Evolutionary conservation across 2,797 vertebrate genomes (phyloP).

Genomic region (Sebastes elongatus): DNA sequence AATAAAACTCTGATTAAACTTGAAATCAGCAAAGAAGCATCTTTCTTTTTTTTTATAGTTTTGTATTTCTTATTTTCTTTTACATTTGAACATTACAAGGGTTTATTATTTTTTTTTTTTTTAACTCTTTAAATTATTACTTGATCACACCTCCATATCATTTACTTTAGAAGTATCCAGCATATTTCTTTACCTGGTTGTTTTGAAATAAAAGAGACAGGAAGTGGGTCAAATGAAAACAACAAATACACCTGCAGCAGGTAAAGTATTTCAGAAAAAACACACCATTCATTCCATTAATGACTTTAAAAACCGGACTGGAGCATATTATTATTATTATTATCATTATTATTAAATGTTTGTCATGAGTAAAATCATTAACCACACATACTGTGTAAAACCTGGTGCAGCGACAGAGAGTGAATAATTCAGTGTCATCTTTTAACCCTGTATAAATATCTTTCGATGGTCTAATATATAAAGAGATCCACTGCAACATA

Average conservation of each 20-base stretch:
- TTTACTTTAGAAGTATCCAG: conserved; percentile 91
- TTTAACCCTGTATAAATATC: conserved; percentile 90
- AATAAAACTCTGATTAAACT: conserved; percentile 87
- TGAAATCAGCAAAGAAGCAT: conserved; percentile 88
- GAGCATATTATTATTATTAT: conserved; percentile 51
- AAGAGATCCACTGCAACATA: conserved; percentile 77
- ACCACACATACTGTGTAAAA: conserved; percentile 85
- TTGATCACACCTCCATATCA: conserved; percentile 86
- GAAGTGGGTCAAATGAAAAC: conserved; percentile 63
- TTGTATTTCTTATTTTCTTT: conserved; percentile 81
- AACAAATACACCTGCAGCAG: conserved; percentile 74
- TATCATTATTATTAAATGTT: conserved; percentile 67
- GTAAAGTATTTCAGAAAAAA: conserved; percentile 69
- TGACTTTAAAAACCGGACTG: conserved; percentile 77
- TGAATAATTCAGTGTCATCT: conserved; percentile 91
- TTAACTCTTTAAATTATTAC: conserved; percentile 84
- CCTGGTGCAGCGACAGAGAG: conserved; percentile 88
- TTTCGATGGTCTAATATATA: conserved; percentile 69
- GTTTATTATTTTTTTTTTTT: conserved; percentile 71
- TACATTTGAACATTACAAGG: conserved; percentile 88
- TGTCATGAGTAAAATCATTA: conserved; percentile 83
- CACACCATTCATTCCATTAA: conserved; percentile 77
- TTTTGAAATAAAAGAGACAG: conserved; percentile 82
- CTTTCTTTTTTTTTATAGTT: conserved; percentile 74
- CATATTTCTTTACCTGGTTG: conserved; percentile 94